phyloP scores from a whole-genome alignment of 2,888 invertebrate genomes.

The Clistopyga incitator region DNA sequence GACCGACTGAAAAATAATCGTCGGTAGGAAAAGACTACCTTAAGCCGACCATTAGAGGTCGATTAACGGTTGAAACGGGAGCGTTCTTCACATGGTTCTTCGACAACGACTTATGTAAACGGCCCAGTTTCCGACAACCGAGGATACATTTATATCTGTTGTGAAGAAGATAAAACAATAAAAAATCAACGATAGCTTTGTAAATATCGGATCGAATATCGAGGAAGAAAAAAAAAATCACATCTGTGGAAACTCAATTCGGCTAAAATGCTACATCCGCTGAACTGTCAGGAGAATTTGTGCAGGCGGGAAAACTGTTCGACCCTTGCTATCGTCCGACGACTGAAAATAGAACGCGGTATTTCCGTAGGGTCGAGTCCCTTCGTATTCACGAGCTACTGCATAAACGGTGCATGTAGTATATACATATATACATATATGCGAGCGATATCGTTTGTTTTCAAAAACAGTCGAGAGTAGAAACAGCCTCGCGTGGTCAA shows the following conservation, averaged over 20 bases:
- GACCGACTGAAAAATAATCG: neutral
- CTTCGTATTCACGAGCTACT: constrained; percentile 54
- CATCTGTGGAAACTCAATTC: neutral
- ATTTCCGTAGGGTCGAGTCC: constrained; percentile 66
- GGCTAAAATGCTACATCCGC: neutral
- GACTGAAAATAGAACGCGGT: constrained; percentile 59
- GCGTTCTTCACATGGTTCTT: neutral
- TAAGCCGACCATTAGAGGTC: too few relatives aligned
- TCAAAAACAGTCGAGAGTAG: constrained; percentile 14
- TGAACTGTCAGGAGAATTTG: neutral
- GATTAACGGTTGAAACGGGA: too few relatives aligned
- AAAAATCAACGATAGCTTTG: too few relatives aligned
- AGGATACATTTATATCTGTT: too few relatives aligned
- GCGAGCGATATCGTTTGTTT: constrained; percentile 53
- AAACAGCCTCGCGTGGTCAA: constrained; percentile 47
- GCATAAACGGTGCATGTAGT: constrained; percentile 28
- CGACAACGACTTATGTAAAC: too few relatives aligned
- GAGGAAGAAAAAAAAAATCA: neutral
- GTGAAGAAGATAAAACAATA: too few relatives aligned
- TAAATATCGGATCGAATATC: too few relatives aligned
- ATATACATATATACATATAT: constrained; percentile 26
- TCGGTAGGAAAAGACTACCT: too few relatives aligned
- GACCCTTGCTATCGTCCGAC: constrained; percentile 13
- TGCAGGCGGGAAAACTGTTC: neutral
- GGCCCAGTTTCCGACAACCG: too few relatives aligned